phyloP scores from a whole-genome alignment of 2,113 vertebrate genomes.

The Embiotoca jacksoni region DNA sequence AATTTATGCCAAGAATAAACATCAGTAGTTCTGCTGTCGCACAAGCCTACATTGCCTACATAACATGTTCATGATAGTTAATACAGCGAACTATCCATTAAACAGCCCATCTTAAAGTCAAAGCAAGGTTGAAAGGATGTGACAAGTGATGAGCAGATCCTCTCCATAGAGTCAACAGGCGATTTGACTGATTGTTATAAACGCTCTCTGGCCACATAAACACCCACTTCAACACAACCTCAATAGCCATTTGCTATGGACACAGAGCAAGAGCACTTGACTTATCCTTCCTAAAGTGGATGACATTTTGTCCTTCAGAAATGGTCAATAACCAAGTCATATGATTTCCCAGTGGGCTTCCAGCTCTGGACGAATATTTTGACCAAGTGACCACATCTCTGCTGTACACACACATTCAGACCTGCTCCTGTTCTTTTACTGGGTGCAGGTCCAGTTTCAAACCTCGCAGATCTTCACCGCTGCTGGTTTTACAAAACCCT shows the following conservation, averaged over 20 bases:
- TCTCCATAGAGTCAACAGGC: too few relatives aligned
- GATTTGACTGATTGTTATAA: too few relatives aligned
- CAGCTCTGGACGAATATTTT: slow-evolving; percentile 50
- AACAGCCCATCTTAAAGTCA: too few relatives aligned
- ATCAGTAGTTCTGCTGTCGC: not conserved
- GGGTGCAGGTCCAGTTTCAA: slow-evolving; percentile 16
- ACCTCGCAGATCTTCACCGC: not conserved
- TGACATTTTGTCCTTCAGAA: slow-evolving; percentile 53
- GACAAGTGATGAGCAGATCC: too few relatives aligned
- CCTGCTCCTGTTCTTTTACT: slow-evolving; percentile 6
- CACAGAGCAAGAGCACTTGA: slow-evolving; percentile 9
- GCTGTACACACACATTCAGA: slow-evolving; percentile 18
- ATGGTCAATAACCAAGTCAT: slow-evolving; percentile 48
- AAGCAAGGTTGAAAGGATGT: too few relatives aligned
- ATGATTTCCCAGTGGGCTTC: slow-evolving; percentile 54
- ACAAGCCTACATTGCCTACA: too few relatives aligned
- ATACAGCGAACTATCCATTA: too few relatives aligned
- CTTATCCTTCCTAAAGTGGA: slow-evolving; percentile 27
- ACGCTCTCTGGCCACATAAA: not conserved
- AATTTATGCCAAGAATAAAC: not conserved
- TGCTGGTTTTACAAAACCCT: slow-evolving; percentile 12
- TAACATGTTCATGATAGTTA: too few relatives aligned
- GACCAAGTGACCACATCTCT: slow-evolving; percentile 29
- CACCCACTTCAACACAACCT: not conserved
- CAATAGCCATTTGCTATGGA: not conserved